A percentile compares a stretch with the other conserved stretches of the same genome.
phyloP scores from a whole-genome alignment of 2,888 invertebrate genomes.

The Linhomoeus sp. region DNA sequence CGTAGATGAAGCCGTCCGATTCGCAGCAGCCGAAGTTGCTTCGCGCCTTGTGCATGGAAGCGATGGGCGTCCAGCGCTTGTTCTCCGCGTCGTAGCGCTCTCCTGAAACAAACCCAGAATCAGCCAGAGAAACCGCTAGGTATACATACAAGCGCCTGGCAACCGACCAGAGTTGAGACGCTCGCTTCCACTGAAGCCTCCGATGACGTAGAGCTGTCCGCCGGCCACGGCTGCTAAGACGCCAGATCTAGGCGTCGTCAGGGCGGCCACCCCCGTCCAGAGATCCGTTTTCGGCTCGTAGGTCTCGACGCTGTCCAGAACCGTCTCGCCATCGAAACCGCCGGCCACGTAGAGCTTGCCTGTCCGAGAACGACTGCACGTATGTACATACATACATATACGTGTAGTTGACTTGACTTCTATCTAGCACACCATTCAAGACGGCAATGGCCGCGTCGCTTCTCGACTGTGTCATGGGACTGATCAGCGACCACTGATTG shows the following conservation, averaged over 20 bases:
- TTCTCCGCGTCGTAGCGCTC: slow-evolving; percentile 45
- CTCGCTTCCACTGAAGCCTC: slow-evolving; percentile 74
- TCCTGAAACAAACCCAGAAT: slow-evolving; percentile 12
- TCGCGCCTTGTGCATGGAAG: slow-evolving; percentile 52
- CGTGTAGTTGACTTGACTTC: slow-evolving; percentile 46
- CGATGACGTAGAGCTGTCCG: slow-evolving; percentile 63
- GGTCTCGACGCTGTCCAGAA: too few species aligned
- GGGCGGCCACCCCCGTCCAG: slow-evolving; percentile 50
- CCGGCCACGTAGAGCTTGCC: slow-evolving; percentile 32
- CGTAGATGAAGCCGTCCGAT: slow-evolving; percentile 46
- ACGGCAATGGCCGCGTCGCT: slow-evolving; percentile 47
- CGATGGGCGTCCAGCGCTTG: slow-evolving; percentile 43
- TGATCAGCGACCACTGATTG: slow-evolving; percentile 44
- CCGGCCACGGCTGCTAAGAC: slow-evolving; percentile 43
- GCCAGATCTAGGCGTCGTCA: slow-evolving; percentile 41
- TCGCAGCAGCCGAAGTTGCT: slow-evolving; percentile 60
- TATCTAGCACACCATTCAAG: slow-evolving; percentile 48
- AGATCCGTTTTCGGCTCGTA: slow-evolving; percentile 45
- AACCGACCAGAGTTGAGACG: slow-evolving; percentile 58
- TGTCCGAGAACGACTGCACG: slow-evolving; percentile 39
- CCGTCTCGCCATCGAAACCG: slow-evolving; percentile 29
- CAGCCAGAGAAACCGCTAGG: neutral
- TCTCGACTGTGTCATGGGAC: slow-evolving; percentile 26
- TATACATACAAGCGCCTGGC: too few species aligned
- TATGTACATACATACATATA: slow-evolving; percentile 52